Evolutionary conservation across 2,797 vertebrate species (phyloP).

Genomic region (Spatula versicolor): DNA sequence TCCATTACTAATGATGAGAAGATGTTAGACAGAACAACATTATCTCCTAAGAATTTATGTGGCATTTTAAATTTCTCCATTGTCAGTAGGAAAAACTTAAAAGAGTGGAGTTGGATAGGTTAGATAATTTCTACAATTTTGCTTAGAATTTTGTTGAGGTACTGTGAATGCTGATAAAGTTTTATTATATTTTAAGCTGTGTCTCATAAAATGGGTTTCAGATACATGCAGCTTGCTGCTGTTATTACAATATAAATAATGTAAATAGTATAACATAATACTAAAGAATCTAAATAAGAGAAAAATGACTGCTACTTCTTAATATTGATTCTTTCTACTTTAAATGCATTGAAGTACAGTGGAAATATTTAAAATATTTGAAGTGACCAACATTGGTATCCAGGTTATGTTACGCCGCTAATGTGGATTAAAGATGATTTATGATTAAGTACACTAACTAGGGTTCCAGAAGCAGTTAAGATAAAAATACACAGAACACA

Average conservation of each 20-base stretch:
- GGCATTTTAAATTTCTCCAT: not conserved
- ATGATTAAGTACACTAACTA: not conserved
- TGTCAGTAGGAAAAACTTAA: not conserved
- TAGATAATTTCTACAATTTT: not conserved
- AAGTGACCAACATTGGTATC: not conserved
- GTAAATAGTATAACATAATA: not conserved
- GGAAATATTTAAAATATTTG: not conserved
- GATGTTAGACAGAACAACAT: not conserved
- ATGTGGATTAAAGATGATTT: not conserved
- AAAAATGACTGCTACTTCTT: not conserved
- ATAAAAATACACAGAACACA: not conserved
- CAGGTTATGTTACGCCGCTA: not conserved
- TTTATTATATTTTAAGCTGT: not conserved
- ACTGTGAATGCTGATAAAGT: not conserved
- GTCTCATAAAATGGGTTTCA: not conserved
- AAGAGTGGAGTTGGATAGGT: not conserved
- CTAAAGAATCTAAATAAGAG: not conserved
- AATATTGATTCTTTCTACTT: not conserved
- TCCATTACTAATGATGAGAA: not conserved
- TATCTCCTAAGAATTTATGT: not conserved
- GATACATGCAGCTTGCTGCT: not conserved
- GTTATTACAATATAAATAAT: not conserved
- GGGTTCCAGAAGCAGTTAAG: not conserved
- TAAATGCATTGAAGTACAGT: not conserved
- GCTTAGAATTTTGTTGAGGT: not conserved